phyloP scores from a whole-genome alignment of 2,888 invertebrate species.

The Rotaria sp. region DNA sequence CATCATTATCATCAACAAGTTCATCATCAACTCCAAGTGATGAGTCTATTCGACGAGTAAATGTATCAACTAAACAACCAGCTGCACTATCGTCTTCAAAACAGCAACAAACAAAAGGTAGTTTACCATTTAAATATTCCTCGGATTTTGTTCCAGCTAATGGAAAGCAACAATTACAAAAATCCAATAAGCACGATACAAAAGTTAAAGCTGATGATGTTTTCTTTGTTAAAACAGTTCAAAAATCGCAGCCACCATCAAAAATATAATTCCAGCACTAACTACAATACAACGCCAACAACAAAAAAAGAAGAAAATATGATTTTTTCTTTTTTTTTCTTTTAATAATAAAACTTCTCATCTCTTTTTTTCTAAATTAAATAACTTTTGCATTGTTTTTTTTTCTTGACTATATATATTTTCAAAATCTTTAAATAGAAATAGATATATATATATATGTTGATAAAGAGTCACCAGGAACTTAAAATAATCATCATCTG shows the following conservation, averaged over 20 bases:
- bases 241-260: not conserved
- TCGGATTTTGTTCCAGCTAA: not conserved
- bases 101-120: not conserved
- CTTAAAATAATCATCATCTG: not conserved
- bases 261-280: not conserved
- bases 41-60: not conserved
- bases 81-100: not conserved
- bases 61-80: not conserved
- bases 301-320: not conserved
- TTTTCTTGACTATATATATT: constrained; percentile 12
- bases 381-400: not conserved
- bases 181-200: not conserved
- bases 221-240: not conserved
- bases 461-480: not conserved
- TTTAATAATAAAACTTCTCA: not conserved
- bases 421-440: not conserved
- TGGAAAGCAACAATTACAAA: not conserved
- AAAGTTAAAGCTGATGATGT: not conserved
- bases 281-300: not conserved
- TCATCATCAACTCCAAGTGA: not conserved
- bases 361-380: not conserved
- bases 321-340: not conserved
- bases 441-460: not conserved
- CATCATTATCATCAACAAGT: not conserved
- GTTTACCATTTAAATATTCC: constrained; percentile 28